Evolutionary conservation across 2,888 invertebrate genomes (phyloP), one percentile per base, ranked within the genome.

Genomic region (Lepidochrysops patricia): DNA sequence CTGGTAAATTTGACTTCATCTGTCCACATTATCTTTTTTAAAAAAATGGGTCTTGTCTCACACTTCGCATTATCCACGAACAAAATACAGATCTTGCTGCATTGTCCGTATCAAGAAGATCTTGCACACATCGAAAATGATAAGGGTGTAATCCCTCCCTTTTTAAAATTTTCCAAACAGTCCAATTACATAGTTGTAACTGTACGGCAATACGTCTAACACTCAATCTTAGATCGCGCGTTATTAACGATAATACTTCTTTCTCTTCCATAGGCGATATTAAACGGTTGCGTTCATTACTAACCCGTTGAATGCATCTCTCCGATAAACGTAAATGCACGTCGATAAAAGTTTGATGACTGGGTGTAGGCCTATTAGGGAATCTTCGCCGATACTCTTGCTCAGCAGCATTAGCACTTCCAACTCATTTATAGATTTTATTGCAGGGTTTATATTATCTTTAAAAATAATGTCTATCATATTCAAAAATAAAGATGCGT

Each of bases 381-480:
- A 13, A 48, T 15, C 48, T 48, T 15, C 5, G 15, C 12, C 15
- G 48, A 48, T 48, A 48, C 48, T 13, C 15, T 48, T n/a, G 43
- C 12, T 7, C 43, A 37, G 49, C 49, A 19, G 49, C 49, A 49
- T n/a, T 19, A 19, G 49, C 49, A 49, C 49, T 49, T 49, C 49
- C 49, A 49, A 26, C 34, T 34, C 29, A 57, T 57, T 57, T 34
- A 57, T 34, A 34, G 29, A 34, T 57, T 57, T 32, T 34, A 57
- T 34, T 57, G 34, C 56, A 34, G 56, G 56, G 34, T 19, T 34
- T 19, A 34, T 57, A 34, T 57, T 57, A 34, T 57, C 32, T 34
- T 57, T 34, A 57, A 57, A 57, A 57, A 57, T 34, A 57, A 57
- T 57, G 56, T 57, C 29, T 34, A 34, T 57, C 34, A 34, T 57